Conservation (phyloP, 2,113 vertebrate species). For the Nerophis ophidion region DNA sequence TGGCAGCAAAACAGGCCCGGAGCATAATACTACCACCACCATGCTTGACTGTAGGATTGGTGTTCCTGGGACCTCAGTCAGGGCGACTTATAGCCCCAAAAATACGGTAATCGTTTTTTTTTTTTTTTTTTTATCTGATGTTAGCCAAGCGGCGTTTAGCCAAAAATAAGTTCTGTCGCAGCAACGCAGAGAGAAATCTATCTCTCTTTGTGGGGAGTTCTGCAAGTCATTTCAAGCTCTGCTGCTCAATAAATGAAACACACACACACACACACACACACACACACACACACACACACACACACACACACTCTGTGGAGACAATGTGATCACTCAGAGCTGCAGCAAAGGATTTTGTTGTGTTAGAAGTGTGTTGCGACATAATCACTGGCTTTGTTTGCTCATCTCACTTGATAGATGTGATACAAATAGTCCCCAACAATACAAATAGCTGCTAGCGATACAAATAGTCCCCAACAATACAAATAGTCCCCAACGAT, state of each 20-base stretch:
- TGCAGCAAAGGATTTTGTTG: neutral
- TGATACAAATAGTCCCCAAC: too few species aligned
- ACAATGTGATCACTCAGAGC: conserved; percentile 37
- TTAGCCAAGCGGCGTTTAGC: conserved; percentile 19
- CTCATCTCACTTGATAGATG: too few species aligned
- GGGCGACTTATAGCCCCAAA: too few species aligned
- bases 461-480: too few species aligned
- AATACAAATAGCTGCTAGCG: too few species aligned
- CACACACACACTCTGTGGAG: conserved; percentile 25
- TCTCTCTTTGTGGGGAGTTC: conserved; percentile 25
- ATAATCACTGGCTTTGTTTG: too few species aligned
- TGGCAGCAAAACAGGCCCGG: too few species aligned
- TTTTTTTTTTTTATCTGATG: neutral
- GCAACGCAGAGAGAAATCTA: conserved; percentile 12
- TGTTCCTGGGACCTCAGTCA: too few species aligned
- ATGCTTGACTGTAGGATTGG: too few species aligned
- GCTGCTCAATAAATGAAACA: conserved; percentile 32
- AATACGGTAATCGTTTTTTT: too few species aligned
- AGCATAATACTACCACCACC: too few species aligned
- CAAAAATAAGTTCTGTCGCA: conserved; percentile 19
- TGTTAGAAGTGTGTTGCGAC: conserved; percentile 11
- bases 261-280: conserved; percentile 2
- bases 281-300: neutral
- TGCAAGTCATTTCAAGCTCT: conserved; percentile 51
- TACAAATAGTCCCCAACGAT: too few species aligned